These are phyloP conservation scores for Alviniconcha strummeri DNA, from an alignment of 2,888 invertebrate species.

Conservation along the genomic window DNA sequence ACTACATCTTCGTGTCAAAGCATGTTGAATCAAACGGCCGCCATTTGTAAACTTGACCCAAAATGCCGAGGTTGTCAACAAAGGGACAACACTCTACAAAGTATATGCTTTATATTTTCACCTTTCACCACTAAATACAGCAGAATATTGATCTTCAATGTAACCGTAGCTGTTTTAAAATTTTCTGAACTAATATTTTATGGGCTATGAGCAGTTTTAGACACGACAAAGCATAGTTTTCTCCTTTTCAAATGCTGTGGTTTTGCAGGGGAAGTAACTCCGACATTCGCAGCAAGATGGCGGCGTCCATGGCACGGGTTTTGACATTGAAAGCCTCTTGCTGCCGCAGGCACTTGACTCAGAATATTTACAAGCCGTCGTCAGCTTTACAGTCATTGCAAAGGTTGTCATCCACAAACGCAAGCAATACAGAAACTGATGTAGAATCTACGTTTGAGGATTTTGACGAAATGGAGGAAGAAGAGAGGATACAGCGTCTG, in stretches of 20 bases:
- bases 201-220: no score
- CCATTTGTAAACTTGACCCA: slow-evolving; percentile 39
- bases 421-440: not conserved
- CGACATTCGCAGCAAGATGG: slow-evolving; percentile 8
- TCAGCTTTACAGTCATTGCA: not conserved
- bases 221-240: no score
- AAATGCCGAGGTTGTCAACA: slow-evolving; percentile 16
- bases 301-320: not conserved
- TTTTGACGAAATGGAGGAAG: slow-evolving; percentile 5
- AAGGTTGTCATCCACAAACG: not conserved
- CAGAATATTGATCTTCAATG: no score
- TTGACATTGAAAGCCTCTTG: not conserved
- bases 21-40: slow-evolving; percentile 39
- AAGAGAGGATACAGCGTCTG: slow-evolving; percentile 8
- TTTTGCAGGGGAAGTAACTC: slow-evolving; percentile 9
- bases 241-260: no score
- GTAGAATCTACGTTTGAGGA: not conserved
- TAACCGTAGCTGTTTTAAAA: no score
- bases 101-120: not conserved
- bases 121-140: no score
- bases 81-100: slow-evolving; percentile 12
- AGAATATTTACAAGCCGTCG: not conserved
- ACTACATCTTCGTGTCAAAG: slow-evolving; percentile 35
- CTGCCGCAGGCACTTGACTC: not conserved
- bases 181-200: no score